phyloP scores from a whole-genome alignment of 1,140 invertebrate genomes.

The Leptopilina clavipes region DNA sequence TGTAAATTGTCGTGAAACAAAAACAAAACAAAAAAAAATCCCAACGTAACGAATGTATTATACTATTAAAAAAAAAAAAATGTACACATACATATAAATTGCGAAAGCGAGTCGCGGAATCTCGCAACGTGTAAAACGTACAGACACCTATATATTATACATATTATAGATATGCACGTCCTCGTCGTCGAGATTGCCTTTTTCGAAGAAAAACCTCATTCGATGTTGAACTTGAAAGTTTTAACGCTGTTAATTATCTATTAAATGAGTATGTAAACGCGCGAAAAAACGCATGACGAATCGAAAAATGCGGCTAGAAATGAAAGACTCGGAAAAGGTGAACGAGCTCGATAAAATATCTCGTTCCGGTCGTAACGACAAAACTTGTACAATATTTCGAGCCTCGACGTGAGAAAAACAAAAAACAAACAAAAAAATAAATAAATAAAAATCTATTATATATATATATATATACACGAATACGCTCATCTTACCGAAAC shows the following conservation, averaged over 20 bases:
- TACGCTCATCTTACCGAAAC: slow-evolving; percentile 60
- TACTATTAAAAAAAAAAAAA: slow-evolving; percentile 59
- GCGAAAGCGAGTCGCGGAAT: slow-evolving; percentile 44
- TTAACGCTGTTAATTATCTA: slow-evolving; percentile 74
- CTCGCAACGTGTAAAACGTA: slow-evolving; percentile 50
- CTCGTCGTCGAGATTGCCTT: slow-evolving; percentile 71
- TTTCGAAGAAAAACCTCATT: slow-evolving; percentile 72
- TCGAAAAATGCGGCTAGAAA: slow-evolving; percentile 44
- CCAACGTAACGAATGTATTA: slow-evolving; percentile 67
- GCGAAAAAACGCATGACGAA: slow-evolving; percentile 43
- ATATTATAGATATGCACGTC: slow-evolving; percentile 62
- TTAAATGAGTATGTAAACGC: slow-evolving; percentile 50
- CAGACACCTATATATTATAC: slow-evolving; percentile 51
- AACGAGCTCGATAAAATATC: slow-evolving; percentile 35
- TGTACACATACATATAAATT: slow-evolving; percentile 60
- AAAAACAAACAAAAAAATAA: slow-evolving; percentile 47
- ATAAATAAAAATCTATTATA: too few relatives aligned
- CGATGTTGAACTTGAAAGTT: slow-evolving; percentile 75
- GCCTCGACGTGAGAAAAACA: slow-evolving; percentile 56
- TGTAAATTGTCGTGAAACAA: slow-evolving; percentile 67
- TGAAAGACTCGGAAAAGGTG: slow-evolving; percentile 34
- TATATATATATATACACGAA: slow-evolving; percentile 34
- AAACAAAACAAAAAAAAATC: slow-evolving; percentile 41
- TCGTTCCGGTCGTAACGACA: slow-evolving; percentile 56
- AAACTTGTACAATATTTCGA: slow-evolving; percentile 51